Evolutionary conservation across 2,888 invertebrate species (phyloP).

Genomic region (Nomada ruficornis): DNA sequence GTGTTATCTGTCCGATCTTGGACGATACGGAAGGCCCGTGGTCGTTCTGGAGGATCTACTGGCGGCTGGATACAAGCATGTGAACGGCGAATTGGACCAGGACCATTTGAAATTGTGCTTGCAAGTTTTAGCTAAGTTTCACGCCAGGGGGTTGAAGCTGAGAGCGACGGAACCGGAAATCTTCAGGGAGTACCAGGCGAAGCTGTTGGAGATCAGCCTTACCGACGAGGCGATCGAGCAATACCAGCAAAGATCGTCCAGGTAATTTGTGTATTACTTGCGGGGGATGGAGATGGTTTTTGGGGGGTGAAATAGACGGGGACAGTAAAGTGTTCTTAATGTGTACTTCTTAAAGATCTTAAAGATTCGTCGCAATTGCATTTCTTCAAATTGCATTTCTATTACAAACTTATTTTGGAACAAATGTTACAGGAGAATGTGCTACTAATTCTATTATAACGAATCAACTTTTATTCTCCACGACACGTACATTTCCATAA

Average conservation of each 20-base stretch:
- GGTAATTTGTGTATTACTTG: constrained; percentile 24
- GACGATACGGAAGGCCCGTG: constrained; percentile 77
- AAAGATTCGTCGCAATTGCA: too few relatives aligned
- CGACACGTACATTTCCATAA: too few relatives aligned
- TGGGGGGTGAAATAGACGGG: too few relatives aligned
- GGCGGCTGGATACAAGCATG: constrained; percentile 66
- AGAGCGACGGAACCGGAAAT: constrained; percentile 65
- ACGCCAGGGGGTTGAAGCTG: constrained; percentile 73
- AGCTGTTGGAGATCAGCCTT: constrained; percentile 69
- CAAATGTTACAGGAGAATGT: background rate
- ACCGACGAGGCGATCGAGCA: constrained; percentile 31
- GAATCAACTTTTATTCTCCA: too few relatives aligned
- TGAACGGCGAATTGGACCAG: constrained; percentile 67
- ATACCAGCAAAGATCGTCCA: constrained; percentile 34
- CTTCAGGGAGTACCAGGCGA: constrained; percentile 76
- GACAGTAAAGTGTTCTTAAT: too few relatives aligned
- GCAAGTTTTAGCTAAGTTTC: constrained; percentile 74
- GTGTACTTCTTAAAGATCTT: too few relatives aligned
- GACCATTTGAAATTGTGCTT: constrained; percentile 74
- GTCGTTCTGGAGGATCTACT: constrained; percentile 79
- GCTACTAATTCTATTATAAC: too few relatives aligned
- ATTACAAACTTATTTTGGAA: background rate
- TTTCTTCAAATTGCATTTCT: background rate
- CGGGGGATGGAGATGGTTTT: background rate
- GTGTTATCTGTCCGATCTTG: constrained; percentile 78